Base-by-base conservation (phyloP, 2,888 invertebrate genomes). In the Thymelicus sylvestris region DNA sequence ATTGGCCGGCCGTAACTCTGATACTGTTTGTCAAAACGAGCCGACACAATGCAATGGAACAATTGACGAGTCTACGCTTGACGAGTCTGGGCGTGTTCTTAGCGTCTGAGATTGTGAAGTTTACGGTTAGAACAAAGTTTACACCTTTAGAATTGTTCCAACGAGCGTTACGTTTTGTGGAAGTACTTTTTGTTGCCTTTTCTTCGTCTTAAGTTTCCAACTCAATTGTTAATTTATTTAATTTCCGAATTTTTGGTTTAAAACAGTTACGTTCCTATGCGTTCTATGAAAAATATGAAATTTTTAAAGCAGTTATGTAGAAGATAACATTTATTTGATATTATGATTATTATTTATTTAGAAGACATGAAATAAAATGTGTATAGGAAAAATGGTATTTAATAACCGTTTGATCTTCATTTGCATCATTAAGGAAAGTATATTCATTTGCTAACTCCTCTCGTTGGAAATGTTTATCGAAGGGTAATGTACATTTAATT, bases 21-120 rank as follows among this genome's bases (percentile, higher is more conserved):
- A 86, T 88, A 88, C 88, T 86, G 88, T 85, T 80, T 79, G 82
- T 80, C 79, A 83, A 79, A 84, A 83, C 84, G 86, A 83, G 79
- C 80, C 76, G 69, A 79, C 81, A n/a, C n/a, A n/a, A n/a, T n/a
- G 86, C 86, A 86, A 88, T 85, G 80, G 81, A 77, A 79, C 76
- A 62, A 72, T 72, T 72, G 64, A 52, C 64, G 19, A 64, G 13
- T 13, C 15, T 19, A 79, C 76, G 64, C 72, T 72, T 72, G 64
- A 52, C 64, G 39, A 52, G 13, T 13, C 15, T 19, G 24, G 48
- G 63, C 48, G 48, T 63, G 13, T 39, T 50, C 24, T 8, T 39
- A 52, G 52, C 12, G 15, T 52, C 52, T 39, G 6, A 52, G 39
- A 64, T 64, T 50, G 64, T 39, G 52, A 52, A 52, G 38, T 64